Base-by-base conservation (phyloP, 2,888 invertebrate species). In the Nebria brevicollis region DNA sequence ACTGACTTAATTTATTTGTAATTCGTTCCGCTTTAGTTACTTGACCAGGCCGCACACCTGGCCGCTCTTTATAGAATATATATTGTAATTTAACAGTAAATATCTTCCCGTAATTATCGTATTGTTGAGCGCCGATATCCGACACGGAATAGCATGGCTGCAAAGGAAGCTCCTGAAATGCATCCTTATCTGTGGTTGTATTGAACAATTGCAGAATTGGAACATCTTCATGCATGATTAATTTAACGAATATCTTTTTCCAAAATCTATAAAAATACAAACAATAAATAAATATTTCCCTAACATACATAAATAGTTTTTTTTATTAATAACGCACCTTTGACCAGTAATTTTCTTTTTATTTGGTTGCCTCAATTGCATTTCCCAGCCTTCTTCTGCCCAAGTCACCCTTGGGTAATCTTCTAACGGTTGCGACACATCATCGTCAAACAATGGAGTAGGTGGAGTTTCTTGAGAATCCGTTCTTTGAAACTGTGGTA, bases 41-140 rank as follows among this genome's bases (percentile, higher is more conserved):
- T 88, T 97, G 97, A 0, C 98, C 98, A 0, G 98, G 97, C 83
- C 98, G 91, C 20, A 98, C 97, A 1, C 99, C 99, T 0, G 99
- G 98, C 11, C 98, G 92, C 89, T 99, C 99, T 89, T 98, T 98
- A 89, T 99, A 99, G 89, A 98, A 97, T 80, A 99, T 96, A 88
- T 98, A 98, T 89, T 99, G 99, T 84, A 98, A 90, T 88, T 95
- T 99, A 81, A 99, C 94, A 0, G 99, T 99, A 91, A 99, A 99
- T 85, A 99, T 98, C 91, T 99, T 99, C 43, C 99, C 99, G 88
- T 96, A 99, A 89, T 98, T 97, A 90, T 99, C 99, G 88, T 97
- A 99, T 89, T 99, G 99, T 90, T 99, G 99, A 64, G 98, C 96
- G 75, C 95, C 96, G 74, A 97, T 95, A 83, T 97, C 98, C 3